Base-by-base conservation (phyloP, 2,797 vertebrate genomes). In the Botia almorhae region DNA sequence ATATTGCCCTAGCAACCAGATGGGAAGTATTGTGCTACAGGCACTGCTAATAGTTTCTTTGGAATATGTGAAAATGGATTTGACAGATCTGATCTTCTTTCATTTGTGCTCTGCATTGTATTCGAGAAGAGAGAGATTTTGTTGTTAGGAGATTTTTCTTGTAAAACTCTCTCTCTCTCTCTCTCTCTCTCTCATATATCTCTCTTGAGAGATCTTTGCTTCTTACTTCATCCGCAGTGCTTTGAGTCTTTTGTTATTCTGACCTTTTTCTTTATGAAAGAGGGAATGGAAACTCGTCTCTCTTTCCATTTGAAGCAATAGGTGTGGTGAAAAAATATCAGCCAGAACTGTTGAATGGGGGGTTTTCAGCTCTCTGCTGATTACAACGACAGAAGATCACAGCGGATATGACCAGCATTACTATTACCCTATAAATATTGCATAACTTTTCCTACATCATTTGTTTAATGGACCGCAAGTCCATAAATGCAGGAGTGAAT, bases 221-320 rank as follows among this genome's bases (percentile, higher is more conserved):
- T 68, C 53, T 29, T 76, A 8, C 39, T 10, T 43, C 61, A 75
- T 65, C 46, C 8, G 36, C 46, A 75, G 19, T 21, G 7, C 65
- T 29, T 10, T 77, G 21, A 69, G 46, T 58, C 65, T 58, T 10
- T 50, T 69, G 64, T 16, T 77, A 48, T 77, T 58, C 1, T 77
- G 36, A 77, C 53, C 65, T 43, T 69, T 77, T 77, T 58, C 65
- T 60, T 77, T 58, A 69, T 77, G 39, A 77, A 60, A 39, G 11
- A 69, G 53, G 39, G 65, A 77, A 69, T 60, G 19, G 16, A 77
- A 77, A 48, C 63, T 76, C 33, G n/a, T 58, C 19, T 58, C n/a
- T 56, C 19, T 58, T 36, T 68, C 11, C 10, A 6, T 76, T 36
- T 19, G 67, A 17, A 69, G 21, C 36, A 58, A 11, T 69, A 39